Evolutionary conservation across 1,140 invertebrate genomes (phyloP).

Genomic region (Sminthurinus signatus): DNA sequence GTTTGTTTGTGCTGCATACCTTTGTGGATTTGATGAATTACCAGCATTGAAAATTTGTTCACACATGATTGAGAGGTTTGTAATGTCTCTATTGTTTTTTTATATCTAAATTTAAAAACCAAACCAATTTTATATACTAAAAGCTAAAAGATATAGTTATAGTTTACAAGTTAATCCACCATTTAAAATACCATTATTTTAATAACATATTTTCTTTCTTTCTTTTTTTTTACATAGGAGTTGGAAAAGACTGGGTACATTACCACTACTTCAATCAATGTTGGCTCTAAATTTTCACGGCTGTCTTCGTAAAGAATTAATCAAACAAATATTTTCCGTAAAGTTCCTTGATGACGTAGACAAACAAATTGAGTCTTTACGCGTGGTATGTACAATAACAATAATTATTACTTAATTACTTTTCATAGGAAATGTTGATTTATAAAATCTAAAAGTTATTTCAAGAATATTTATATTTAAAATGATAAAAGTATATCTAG

Average conservation of each 20-base stretch:
- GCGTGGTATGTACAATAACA: too few species aligned
- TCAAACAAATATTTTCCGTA: slow-evolving; percentile 52
- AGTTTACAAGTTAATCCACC: background rate
- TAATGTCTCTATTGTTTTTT: background rate
- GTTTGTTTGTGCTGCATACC: background rate
- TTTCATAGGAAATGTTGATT: too few species aligned
- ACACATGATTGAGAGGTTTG: background rate
- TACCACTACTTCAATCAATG: slow-evolving; percentile 48
- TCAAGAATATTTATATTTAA: too few species aligned
- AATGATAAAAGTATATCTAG: too few species aligned
- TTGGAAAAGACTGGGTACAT: slow-evolving; percentile 48
- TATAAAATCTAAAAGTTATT: too few species aligned
- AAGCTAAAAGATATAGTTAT: too few species aligned
- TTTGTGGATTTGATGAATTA: background rate
- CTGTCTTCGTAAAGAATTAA: slow-evolving; percentile 47
- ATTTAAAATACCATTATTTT: too few species aligned
- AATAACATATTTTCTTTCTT: slow-evolving; percentile 2
- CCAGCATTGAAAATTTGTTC: background rate
- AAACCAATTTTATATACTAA: background rate
- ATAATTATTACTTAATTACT: too few species aligned
- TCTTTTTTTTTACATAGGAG: slow-evolving; percentile 45
- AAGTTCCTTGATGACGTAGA: slow-evolving; percentile 53
- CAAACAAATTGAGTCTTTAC: slow-evolving; percentile 50
- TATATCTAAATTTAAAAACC: background rate
- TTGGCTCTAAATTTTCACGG: slow-evolving; percentile 50